Evolutionary conservation across 2,113 vertebrate genomes (phyloP), one percentile per base, ranked within the genome.

Genomic region (Stomatorhinus ivindoensis): DNA sequence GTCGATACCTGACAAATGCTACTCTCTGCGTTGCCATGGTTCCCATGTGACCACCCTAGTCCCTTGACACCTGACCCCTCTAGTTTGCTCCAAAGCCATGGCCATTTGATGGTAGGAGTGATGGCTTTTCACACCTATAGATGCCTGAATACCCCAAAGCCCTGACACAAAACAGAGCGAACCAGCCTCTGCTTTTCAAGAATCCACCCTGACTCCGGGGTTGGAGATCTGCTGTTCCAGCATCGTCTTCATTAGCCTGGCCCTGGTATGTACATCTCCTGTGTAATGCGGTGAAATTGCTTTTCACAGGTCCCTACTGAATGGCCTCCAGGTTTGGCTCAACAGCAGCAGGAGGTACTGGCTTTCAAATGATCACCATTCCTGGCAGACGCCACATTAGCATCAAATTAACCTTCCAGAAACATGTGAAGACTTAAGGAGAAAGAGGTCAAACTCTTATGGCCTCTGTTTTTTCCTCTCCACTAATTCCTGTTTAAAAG

Each of bases 391-490:
- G 87, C 92, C 91, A 92, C 89, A 93, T 93, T 92, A 94, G 93
- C 91, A 95, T 94, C 89, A 84, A 91, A 94, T 94, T 92, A 93
- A 95, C 94, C 92, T 94, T 95, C 92, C 27, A 21, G 53, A 92
- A 91, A 89, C 65, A 86, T 88, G 87, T 35, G 51, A 5, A 69
- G 55, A 58, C 46, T 61, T 69, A 83, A 91, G 89, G 89, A 90
- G 87, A 90, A 91, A 73, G 31, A 61, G 85, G 76, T 90, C 90
- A 90, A 89, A 76, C 55, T 91, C 76, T 44, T 21, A 89, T 39
- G 65, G 42, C 85, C 65, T 31, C 87, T 87, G 73, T 89, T 87
- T 80, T 76, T 53, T 3, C 87, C 87, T 87, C 61, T 73, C 44
- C 51, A 11, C 73, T 86, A 58, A 89, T 90, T 90, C 89, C 86